Conservation (phyloP, 1,140 invertebrate genomes). For the Zaprionus davidi region DNA sequence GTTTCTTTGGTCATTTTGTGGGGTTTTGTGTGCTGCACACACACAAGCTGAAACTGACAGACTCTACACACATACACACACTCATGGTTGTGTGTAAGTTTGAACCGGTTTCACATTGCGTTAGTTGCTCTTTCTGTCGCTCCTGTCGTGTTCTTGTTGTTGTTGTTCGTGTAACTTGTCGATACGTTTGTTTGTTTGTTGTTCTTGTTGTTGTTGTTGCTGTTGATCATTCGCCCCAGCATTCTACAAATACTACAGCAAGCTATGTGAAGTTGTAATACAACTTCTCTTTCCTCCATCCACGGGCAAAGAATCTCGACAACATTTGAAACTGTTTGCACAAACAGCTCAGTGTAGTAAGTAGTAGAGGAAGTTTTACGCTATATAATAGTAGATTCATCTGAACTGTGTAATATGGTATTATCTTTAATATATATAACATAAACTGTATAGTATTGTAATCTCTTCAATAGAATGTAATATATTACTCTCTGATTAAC, state of each 20-base stretch:
- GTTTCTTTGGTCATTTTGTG: conserved; percentile 52
- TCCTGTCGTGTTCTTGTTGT: conserved; percentile 35
- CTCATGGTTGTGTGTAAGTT: conserved; percentile 30
- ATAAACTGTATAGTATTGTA: too few relatives aligned
- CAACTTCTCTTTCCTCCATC: conserved; percentile 58
- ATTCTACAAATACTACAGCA: conserved; percentile 79
- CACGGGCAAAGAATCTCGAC: conserved; percentile 40
- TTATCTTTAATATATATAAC: too few relatives aligned
- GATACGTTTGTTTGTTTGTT: conserved; percentile 23
- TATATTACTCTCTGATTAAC: too few relatives aligned
- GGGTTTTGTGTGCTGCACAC: conserved; percentile 42
- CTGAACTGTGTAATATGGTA: too few relatives aligned
- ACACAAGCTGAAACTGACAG: background rate
- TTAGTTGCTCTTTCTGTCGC: conserved; percentile 54
- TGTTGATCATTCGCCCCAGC: conserved; percentile 44
- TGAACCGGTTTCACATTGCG: conserved; percentile 74
- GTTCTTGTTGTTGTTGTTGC: conserved; percentile 25
- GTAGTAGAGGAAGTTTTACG: background rate
- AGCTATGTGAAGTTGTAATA: conserved; percentile 63
- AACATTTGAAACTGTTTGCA: conserved; percentile 15
- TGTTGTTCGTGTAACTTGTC: conserved; percentile 16
- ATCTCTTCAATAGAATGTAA: background rate
- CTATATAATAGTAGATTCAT: too few relatives aligned
- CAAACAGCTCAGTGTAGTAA: background rate
- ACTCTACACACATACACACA: background rate